phyloP scores from a whole-genome alignment of 2,888 invertebrate species.

The Cyclophora albipunctata region DNA sequence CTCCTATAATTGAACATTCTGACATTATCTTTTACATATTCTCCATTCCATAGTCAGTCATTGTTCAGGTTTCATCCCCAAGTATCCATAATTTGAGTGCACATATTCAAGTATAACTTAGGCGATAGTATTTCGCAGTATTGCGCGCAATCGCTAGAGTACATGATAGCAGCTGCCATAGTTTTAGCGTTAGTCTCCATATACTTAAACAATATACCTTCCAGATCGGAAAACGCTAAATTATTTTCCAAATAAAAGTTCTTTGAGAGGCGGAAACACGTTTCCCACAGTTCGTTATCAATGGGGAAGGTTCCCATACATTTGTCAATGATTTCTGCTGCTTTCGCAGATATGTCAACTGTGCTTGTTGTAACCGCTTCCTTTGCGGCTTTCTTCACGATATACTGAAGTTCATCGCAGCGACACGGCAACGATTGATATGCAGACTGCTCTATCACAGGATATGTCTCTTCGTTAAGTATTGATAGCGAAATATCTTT shows the following conservation, averaged over 20 bases:
- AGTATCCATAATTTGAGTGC: constrained; percentile 62
- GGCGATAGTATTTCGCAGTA: constrained; percentile 63
- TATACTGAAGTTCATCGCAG: constrained; percentile 51
- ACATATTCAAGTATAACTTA: constrained; percentile 65
- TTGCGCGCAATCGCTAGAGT: constrained; percentile 59
- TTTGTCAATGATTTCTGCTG: constrained; percentile 55
- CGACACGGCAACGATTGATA: constrained; percentile 51
- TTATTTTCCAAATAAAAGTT: constrained; percentile 57
- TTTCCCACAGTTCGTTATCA: constrained; percentile 54
- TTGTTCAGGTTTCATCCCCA: constrained; percentile 43
- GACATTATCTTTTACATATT: too few relatives aligned
- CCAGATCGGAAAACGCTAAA: constrained; percentile 64
- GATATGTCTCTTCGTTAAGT: constrained; percentile 53
- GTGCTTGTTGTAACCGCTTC: constrained; percentile 22
- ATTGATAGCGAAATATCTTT: constrained; percentile 57
- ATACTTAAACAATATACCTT: constrained; percentile 71
- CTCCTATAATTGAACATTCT: too few relatives aligned
- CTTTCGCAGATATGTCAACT: constrained; percentile 38
- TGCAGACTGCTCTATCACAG: constrained; percentile 34
- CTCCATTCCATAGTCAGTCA: too few relatives aligned
- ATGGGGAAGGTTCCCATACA: constrained; percentile 59
- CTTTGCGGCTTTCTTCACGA: constrained; percentile 18
- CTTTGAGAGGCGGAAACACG: constrained; percentile 54
- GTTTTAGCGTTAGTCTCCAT: constrained; percentile 65
- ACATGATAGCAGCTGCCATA: constrained; percentile 67